Conservation (phyloP, 1,140 invertebrate genomes). For the Phthorimaea operculella region DNA sequence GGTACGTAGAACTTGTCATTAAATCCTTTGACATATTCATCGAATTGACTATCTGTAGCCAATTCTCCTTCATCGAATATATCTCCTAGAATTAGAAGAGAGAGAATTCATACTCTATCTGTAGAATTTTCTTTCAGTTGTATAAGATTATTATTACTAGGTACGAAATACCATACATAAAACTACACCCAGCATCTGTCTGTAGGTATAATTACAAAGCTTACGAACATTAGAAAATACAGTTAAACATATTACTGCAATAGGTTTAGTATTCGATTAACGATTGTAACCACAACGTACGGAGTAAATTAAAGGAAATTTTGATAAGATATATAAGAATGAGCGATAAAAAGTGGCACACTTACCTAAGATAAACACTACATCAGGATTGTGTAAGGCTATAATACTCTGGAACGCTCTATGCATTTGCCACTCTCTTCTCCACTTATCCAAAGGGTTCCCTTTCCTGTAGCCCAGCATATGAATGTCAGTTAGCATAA, state of each 20-base stretch:
- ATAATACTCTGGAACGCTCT: conserved; percentile 91
- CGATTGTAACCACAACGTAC: no score
- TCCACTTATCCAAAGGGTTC: conserved; percentile 96
- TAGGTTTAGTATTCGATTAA: no score
- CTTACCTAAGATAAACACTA: conserved; percentile 91
- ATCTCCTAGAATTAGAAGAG: conserved; percentile 76
- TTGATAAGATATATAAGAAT: no score
- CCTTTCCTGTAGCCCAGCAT: conserved; percentile 87
- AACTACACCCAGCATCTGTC: no score
- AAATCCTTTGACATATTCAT: conserved; percentile 83
- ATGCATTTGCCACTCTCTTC: conserved; percentile 99
- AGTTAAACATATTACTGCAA: no score
- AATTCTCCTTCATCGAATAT: conserved; percentile 96
- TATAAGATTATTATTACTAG: no score
- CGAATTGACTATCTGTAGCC: conserved; percentile 80
- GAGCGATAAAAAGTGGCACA: background rate
- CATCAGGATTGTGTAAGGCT: conserved; percentile 85
- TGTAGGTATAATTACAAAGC: no score
- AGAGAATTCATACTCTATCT: background rate
- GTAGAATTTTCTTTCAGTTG: no score
- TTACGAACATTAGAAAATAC: no score
- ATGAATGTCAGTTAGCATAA: conserved; percentile 95
- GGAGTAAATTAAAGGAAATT: no score
- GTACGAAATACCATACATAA: no score
- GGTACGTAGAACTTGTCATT: conserved; percentile 81